Base-by-base conservation (phyloP, 2,888 invertebrate genomes). In the Nasonia oneida region DNA sequence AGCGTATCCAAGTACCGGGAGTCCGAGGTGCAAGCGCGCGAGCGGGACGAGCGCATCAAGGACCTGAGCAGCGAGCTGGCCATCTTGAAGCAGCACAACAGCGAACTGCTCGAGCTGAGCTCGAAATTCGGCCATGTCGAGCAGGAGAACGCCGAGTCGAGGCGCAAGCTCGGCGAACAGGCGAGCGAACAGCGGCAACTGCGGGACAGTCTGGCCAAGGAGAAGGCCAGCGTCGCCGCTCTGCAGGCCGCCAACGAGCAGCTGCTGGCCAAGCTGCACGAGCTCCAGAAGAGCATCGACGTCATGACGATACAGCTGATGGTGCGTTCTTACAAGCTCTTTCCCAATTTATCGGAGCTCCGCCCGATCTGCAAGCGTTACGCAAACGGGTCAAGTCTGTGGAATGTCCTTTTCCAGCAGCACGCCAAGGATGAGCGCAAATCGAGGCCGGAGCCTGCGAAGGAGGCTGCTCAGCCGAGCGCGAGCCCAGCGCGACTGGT, bases 21-120 rank as follows among this genome's bases (percentile, higher is more conserved):
- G 47, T 90, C 90, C 10, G 88, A 91, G 18, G 79, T 90, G 3
- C 85, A 88, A 6, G 74, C 91, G 8, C 89, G 90, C 23, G 92
- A 91, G 29, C 92, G 91, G 74, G 91, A 93, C 18, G 91, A 93
- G 39, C 91, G 89, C 77, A 92, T 93, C 87, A 86, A 87, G 12
- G 92, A 92, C 79, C 79, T 93, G 53, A 86, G 84, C 57, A 91
- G 87, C 42, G 93, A 93, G 84, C 88, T 92, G 50, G 90, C 91
- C 67, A 90, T 91, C 50, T 75, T 93, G 23, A 91, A 93, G 47
- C 91, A 93, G 64, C 93, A 93, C 81, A 93, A 93, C 64, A 88
- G 86, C 29, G 92, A 93, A 75, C 87, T 93, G 8, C 89, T 92
- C 0, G 86, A 87, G 0, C 85, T 92, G 0, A 93, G 91, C 70